phyloP scores from a whole-genome alignment of 1,140 invertebrate genomes.

The Bombus superbus region DNA sequence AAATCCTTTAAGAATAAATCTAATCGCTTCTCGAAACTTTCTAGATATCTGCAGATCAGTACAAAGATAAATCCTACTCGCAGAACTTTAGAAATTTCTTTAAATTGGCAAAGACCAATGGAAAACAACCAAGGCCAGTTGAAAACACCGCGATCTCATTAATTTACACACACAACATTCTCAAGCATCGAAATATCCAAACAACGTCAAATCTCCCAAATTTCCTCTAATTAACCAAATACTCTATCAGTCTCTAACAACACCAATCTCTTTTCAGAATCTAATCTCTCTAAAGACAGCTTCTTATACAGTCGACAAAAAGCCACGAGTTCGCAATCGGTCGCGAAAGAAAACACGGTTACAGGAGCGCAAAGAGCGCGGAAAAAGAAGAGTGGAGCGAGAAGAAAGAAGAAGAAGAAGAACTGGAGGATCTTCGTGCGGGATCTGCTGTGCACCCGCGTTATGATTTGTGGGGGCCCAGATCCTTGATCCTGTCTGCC shows the following conservation, averaged over 20 bases:
- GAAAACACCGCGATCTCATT: no score
- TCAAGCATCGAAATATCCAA: neutral
- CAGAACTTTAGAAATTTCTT: no score
- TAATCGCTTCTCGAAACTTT: no score
- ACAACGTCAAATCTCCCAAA: neutral
- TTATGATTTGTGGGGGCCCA: slow-evolving; percentile 78
- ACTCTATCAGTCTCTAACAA: neutral
- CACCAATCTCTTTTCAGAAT: no score
- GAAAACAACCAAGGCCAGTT: no score
- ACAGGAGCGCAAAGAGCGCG: slow-evolving; percentile 10
- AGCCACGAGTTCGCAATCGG: neutral
- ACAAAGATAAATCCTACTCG: no score
- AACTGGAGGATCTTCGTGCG: slow-evolving; percentile 65
- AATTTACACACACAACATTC: neutral
- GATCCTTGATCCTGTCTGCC: slow-evolving; percentile 73
- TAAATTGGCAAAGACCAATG: no score
- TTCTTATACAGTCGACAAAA: neutral
- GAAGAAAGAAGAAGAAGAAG: slow-evolving; percentile 46
- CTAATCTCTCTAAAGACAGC: neutral
- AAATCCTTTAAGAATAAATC: no score
- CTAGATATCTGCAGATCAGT: no score
- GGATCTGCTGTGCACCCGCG: slow-evolving; percentile 69
- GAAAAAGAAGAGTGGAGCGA: slow-evolving; percentile 10
- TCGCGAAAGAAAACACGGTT: neutral
- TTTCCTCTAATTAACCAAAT: neutral